Conservation (phyloP, 2,113 vertebrate species). For the Campylorhamphus procurvoides region DNA sequence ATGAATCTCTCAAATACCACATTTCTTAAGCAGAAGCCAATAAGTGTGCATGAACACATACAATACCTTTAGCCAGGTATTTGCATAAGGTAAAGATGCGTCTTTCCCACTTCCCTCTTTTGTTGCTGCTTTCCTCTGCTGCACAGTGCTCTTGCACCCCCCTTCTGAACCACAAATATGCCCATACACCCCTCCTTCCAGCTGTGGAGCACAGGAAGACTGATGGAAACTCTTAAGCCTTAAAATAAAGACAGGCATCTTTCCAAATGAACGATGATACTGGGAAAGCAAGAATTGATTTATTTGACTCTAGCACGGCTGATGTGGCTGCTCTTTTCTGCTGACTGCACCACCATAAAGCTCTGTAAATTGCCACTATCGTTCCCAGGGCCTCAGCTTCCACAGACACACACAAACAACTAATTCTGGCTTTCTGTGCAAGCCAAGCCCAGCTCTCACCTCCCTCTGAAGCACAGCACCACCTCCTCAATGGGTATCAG, state of each 20-base stretch:
- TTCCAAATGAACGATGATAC: neutral
- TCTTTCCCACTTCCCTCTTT: neutral
- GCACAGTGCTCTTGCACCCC: neutral
- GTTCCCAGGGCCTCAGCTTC: neutral
- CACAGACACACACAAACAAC: neutral
- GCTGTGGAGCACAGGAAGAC: neutral
- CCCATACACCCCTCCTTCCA: neutral
- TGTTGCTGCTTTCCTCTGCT: neutral
- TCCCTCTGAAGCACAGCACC: neutral
- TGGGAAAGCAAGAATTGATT: neutral
- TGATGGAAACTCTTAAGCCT: neutral
- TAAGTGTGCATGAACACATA: no score
- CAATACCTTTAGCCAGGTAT: neutral
- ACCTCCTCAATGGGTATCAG: neutral
- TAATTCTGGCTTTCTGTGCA: neutral
- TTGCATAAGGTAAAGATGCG: neutral
- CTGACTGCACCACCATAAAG: neutral
- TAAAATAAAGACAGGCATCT: neutral
- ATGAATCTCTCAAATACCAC: neutral
- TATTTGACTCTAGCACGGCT: neutral
- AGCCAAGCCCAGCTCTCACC: neutral
- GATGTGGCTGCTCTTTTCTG: neutral
- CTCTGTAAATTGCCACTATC: neutral
- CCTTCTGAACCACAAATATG: neutral
- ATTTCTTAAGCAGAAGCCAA: neutral